phyloP scores from a whole-genome alignment of 2,113 vertebrate species.

The Vulpes ferrilata region DNA sequence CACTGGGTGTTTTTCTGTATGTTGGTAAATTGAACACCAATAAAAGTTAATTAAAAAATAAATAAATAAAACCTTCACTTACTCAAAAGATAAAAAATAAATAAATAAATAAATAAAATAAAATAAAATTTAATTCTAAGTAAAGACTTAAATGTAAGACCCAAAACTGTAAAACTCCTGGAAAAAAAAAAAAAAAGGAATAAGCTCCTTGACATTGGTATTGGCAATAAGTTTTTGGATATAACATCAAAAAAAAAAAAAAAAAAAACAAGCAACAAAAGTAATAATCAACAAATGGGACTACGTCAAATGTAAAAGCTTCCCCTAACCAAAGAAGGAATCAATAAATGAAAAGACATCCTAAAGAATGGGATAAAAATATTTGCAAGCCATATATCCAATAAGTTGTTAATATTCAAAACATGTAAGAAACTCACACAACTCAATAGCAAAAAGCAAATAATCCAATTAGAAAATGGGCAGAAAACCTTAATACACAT shows the following conservation, averaged over 20 bases:
- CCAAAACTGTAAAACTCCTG: background rate
- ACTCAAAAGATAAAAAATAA: too few relatives aligned
- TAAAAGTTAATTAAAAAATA: too few relatives aligned
- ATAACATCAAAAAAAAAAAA: background rate
- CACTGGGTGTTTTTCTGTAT: too few relatives aligned
- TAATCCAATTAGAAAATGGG: background rate
- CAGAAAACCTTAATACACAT: background rate
- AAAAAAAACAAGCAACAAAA: background rate
- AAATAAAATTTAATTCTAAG: background rate
- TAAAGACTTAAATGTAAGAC: background rate
- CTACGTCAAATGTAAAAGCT: background rate
- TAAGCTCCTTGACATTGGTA: background rate
- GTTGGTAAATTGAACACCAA: too few relatives aligned
- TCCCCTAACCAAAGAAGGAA: background rate
- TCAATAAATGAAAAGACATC: background rate
- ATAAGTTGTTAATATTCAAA: background rate
- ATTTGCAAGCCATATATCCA: background rate
- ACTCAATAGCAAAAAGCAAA: background rate
- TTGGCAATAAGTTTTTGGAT: background rate
- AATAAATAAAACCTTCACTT: too few relatives aligned
- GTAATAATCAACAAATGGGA: background rate
- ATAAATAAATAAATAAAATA: too few relatives aligned
- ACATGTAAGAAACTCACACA: background rate
- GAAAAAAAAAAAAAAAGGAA: background rate
- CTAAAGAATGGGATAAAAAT: background rate